Base-by-base conservation (phyloP, 2,888 invertebrate genomes). In the Volucella bombylans region DNA sequence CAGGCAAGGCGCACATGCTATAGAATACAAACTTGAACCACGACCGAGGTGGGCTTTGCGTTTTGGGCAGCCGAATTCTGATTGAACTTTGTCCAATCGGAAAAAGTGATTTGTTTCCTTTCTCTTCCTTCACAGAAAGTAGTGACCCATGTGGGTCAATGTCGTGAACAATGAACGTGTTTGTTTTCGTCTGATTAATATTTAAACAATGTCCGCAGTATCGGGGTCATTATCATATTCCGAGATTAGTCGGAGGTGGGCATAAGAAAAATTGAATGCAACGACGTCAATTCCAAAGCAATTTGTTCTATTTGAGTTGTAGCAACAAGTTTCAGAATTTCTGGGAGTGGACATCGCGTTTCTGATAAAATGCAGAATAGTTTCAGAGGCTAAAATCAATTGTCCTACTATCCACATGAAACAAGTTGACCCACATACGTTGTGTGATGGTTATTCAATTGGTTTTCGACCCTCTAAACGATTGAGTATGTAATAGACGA, bases 211-310 rank as follows among this genome's bases (percentile, higher is more conserved):
- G 47, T 65, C 11, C 15, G 9, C 31, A 41, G 31, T 50, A 77
- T 54, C 61, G 50, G 45, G 76, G 68, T 77, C 76, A 77, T 78
- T 69, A 69, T 15, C 77, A 69, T n/a, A 11, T 45, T 45, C 38
- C 31, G 61, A n/a, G n/a, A 2, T 14, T 8, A 31, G 45, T 45
- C 23, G 57, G 59, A 41, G 47, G 31, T n/a, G 31, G 52, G 18
- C 76, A 45, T 18, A 31, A 57, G n/a, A 47, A 12, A 64, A 67
- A 64, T 62, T 62, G 50, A 65, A 65, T 52, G 59, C 59, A 68
- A 69, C 31, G 31, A 49, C 49, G 14, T 15, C 18, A 62, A 8
- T 23, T 6, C 8, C 11, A 49, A 55, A 64, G 41, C 2, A 62
- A 62, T 62, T 9, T 72, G 43, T n/a, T 23, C 43, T 12, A 12